Evolutionary conservation across 2,113 vertebrate species (phyloP), one percentile per base, ranked within the genome.

Genomic region (Rhinolophus sinicus): DNA sequence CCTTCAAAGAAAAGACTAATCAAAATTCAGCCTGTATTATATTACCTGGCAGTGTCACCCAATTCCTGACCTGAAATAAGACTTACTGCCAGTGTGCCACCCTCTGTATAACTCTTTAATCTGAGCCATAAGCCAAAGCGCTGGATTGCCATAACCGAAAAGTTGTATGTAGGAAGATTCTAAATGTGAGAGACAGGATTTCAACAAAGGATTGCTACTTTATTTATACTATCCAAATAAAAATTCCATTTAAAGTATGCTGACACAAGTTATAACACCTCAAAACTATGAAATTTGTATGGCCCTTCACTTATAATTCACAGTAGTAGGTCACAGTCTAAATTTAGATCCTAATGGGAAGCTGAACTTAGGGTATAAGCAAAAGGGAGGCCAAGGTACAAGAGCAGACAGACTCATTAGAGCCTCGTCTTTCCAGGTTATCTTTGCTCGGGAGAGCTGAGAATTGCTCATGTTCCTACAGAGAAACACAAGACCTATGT

Each of bases 141-240:
- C 76, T 38, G n/a, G 38, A 4, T 81, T 5, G 28, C 15, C 56
- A n/a, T 35, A 76, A 40, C 14, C 22, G 75, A 64, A 56, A 87
- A 78, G 83, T 19, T 60, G 6, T 47, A 75, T 15, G 11, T n/a
- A 76, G 10, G 24, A 47, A 70, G 30, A 89, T 38, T 83, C 73
- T 64, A 86, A 83, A 72, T 62, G 52, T 87, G 90, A 92, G 13
- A 50, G 30, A 81, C 0, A 40, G 15, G n/a, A 77, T 77, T 95
- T 94, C 95, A 69, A 70, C 9, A 50, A 84, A 96, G 11, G 22
- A 10, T 26, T 65, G 33, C 21, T 33, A 0, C 9, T 65, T 88
- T 64, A 65, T 62, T 76, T 91, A 84, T 70, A 47, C 35, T 70
- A 76, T 30, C 24, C 15, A 87, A 91, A 89, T 81, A 72, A 94